Evolutionary conservation across 1,140 invertebrate genomes (phyloP).

Genomic region (Cotesia glomerata): DNA sequence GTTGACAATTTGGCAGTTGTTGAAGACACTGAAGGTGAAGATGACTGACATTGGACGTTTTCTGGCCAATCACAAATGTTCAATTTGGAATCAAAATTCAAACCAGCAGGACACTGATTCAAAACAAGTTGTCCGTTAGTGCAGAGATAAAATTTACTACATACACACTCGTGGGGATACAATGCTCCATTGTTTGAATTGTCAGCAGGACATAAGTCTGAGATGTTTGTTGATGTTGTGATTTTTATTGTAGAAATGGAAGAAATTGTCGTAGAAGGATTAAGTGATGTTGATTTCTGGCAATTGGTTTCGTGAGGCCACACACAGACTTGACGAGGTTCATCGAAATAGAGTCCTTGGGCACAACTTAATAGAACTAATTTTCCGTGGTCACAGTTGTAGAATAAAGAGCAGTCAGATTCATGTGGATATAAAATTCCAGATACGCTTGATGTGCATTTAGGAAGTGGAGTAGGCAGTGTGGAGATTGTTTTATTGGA

Average conservation of each 20-base stretch:
- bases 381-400: slow-evolving; percentile 62
- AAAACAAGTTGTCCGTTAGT: slow-evolving; percentile 37
- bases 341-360: slow-evolving; percentile 61
- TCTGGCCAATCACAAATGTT: slow-evolving; percentile 47
- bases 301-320: slow-evolving; percentile 45
- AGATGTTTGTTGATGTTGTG: not conserved
- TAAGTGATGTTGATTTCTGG: not conserved
- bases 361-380: slow-evolving; percentile 61
- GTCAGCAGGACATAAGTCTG: not conserved
- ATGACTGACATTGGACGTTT: slow-evolving; percentile 39
- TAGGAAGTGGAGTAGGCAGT: not conserved
- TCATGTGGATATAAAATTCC: slow-evolving; percentile 54
- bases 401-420: slow-evolving; percentile 64
- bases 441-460: not conserved
- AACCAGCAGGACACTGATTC: slow-evolving; percentile 35
- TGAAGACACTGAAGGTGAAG: slow-evolving; percentile 61
- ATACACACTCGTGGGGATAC: slow-evolving; percentile 36
- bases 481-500: not conserved
- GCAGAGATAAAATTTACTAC: slow-evolving; percentile 51
- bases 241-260: not conserved
- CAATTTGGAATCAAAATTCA: slow-evolving; percentile 48
- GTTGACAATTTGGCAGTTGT: slow-evolving; percentile 45
- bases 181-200: slow-evolving; percentile 2
- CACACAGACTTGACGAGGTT: slow-evolving; percentile 55
- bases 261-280: not conserved